These are phyloP conservation scores for Eidolon dupreanum DNA, from an alignment of 2,797 vertebrate genomes.

Conservation along the genomic window DNA sequence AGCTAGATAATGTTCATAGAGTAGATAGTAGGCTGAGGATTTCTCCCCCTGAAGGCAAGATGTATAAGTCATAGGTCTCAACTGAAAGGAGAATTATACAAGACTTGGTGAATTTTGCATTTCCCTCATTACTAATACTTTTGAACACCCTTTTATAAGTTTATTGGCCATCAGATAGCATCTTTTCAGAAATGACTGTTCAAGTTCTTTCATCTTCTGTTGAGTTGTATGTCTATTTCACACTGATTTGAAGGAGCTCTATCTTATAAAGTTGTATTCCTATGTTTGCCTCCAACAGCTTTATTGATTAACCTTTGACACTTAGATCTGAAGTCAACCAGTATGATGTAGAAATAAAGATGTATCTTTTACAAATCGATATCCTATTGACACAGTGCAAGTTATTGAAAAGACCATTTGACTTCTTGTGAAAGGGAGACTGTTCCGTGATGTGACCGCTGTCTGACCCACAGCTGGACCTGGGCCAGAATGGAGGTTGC, in stretches of 20 bases:
- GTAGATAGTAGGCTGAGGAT: neutral
- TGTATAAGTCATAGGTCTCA: neutral
- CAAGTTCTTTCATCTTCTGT: neutral
- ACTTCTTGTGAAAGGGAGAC: neutral
- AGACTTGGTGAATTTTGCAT: neutral
- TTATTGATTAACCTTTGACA: neutral
- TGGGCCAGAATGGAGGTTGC: neutral
- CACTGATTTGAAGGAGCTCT: neutral
- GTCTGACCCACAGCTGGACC: neutral
- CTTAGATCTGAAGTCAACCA: neutral
- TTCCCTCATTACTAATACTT: neutral
- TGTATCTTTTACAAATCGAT: neutral
- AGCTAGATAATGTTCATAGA: neutral
- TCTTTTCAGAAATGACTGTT: neutral
- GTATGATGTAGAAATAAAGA: neutral
- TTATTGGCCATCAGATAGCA: neutral
- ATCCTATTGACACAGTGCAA: neutral
- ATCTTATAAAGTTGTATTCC: neutral
- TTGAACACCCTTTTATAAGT: neutral
- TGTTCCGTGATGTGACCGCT: neutral
- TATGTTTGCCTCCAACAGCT: neutral
- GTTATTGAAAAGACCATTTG: neutral
- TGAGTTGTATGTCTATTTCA: neutral
- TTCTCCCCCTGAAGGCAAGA: neutral
- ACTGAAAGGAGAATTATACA: neutral